These are phyloP conservation scores for Phaenicophaeus curvirostris DNA, from an alignment of 2,797 vertebrate genomes.

Conservation along the genomic window DNA sequence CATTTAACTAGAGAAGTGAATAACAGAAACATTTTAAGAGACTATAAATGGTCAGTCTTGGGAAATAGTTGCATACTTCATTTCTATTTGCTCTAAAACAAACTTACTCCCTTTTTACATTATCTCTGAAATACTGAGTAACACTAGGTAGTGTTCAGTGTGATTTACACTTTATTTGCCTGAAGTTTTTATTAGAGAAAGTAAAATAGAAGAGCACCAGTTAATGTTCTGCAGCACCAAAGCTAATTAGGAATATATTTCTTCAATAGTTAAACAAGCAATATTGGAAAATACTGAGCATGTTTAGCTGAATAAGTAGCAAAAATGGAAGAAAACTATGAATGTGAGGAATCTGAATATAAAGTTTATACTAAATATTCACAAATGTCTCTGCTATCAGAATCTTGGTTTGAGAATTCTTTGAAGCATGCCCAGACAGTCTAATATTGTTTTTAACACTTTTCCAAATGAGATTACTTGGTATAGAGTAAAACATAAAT, in stretches of 20 bases:
- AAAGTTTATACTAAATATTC: background rate
- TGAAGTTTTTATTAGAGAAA: background rate
- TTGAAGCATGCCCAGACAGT: background rate
- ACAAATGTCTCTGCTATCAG: background rate
- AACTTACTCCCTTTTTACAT: background rate
- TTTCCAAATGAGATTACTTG: background rate
- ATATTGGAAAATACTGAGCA: background rate
- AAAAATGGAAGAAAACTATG: background rate
- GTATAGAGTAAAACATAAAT: background rate
- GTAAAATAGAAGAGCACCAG: background rate
- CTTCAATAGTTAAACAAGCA: background rate
- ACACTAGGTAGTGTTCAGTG: background rate
- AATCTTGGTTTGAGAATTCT: background rate
- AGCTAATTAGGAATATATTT: background rate
- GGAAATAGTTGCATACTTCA: background rate
- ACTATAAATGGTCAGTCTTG: background rate
- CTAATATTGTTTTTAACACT: conserved; percentile 9
- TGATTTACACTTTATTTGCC: background rate
- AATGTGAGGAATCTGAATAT: background rate
- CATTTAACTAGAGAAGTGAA: background rate
- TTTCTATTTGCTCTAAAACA: background rate
- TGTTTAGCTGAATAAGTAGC: background rate
- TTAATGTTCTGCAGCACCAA: background rate
- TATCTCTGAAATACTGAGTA: background rate
- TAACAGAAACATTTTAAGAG: background rate